phyloP scores from a whole-genome alignment of 2,797 vertebrate genomes.

The Mormyrops attenuatus region DNA sequence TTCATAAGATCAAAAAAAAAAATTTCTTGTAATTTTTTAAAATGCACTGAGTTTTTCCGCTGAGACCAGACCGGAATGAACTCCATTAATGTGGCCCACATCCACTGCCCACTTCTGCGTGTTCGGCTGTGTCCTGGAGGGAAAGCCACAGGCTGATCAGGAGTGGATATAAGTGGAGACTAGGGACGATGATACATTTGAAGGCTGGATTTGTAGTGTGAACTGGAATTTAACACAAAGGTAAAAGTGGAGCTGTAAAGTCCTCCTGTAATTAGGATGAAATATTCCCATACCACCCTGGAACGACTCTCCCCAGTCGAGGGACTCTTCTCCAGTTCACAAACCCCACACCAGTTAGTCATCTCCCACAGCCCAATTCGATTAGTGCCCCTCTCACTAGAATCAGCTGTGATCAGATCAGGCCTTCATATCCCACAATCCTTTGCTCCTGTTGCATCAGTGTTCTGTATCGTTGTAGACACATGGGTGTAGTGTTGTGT shows the following conservation, averaged over 20 bases:
- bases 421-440: background rate
- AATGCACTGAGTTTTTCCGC: background rate
- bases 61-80: background rate
- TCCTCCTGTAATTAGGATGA: conserved; percentile 8
- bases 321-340: background rate
- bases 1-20: background rate
- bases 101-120: background rate
- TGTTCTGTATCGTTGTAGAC: background rate
- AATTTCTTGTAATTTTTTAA: background rate
- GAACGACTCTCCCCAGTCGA: background rate
- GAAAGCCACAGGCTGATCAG: background rate
- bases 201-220: conserved; percentile 20
- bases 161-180: background rate
- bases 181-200: background rate
- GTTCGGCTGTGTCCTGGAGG: background rate
- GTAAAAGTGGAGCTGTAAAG: conserved; percentile 19
- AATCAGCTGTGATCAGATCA: background rate
- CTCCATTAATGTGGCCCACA: conserved; percentile 9
- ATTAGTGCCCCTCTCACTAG: background rate
- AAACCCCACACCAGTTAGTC: background rate
- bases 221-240: conserved; percentile 24
- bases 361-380: background rate
- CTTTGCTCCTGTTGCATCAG: background rate
- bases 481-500: too few relatives aligned
- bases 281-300: background rate